Conservation (phyloP, 2,888 invertebrate genomes). For the Tipula helvola region DNA sequence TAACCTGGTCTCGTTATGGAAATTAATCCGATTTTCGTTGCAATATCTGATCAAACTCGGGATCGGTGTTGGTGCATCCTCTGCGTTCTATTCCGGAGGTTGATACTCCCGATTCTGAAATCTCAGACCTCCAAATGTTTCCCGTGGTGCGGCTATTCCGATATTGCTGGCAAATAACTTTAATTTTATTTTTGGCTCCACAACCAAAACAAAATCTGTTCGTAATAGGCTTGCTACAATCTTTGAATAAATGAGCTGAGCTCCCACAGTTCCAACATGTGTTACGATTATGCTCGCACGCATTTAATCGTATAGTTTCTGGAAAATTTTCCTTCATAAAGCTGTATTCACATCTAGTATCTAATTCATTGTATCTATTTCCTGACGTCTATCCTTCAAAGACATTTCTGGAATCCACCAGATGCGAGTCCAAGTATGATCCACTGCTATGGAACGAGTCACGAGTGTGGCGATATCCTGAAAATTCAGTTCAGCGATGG, state of each 20-base stretch:
- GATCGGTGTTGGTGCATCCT: too few species aligned
- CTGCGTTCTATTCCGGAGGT: background rate
- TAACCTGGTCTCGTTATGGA: too few species aligned
- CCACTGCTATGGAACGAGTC: too few species aligned
- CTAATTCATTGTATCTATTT: background rate
- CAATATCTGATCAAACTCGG: too few species aligned
- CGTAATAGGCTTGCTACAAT: background rate
- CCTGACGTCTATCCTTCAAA: background rate
- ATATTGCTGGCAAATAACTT: background rate
- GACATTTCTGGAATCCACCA: background rate
- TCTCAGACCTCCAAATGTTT: background rate
- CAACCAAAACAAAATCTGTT: background rate
- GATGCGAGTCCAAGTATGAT: too few species aligned
- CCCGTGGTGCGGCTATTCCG: background rate
- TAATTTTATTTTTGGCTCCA: background rate
- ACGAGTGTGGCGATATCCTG: too few species aligned
- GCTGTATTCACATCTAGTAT: background rate
- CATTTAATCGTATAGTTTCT: background rate
- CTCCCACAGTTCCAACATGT: too few species aligned
- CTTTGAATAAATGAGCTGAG: background rate
- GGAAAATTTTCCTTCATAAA: background rate
- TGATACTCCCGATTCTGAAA: background rate
- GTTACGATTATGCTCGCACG: background rate
- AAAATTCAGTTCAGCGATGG: background rate
- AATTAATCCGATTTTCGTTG: too few species aligned